Evolutionary conservation across 2,797 vertebrate genomes (phyloP).

Genomic region (Enteromius trimaculatus): DNA sequence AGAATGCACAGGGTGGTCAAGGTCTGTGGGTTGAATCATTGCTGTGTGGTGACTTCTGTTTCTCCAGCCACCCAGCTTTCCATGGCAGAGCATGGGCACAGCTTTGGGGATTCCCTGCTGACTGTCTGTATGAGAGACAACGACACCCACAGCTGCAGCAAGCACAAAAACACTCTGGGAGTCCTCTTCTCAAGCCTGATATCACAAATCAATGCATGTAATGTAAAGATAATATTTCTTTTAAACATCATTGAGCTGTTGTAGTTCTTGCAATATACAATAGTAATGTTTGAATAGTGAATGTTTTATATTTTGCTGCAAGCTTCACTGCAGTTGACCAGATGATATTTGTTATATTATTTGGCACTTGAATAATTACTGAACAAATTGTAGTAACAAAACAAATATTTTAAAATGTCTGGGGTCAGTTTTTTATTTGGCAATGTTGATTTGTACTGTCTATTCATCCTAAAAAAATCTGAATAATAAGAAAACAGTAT

Average conservation of each 20-base stretch:
- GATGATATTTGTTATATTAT: not conserved
- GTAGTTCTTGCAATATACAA: not conserved
- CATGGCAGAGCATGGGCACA: conserved; percentile 1
- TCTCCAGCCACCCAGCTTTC: conserved; percentile 36
- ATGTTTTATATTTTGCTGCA: not conserved
- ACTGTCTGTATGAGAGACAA: conserved; percentile 8
- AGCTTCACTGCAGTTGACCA: not conserved
- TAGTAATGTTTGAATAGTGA: not conserved
- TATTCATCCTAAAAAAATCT: not conserved
- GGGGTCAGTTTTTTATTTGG: not conserved
- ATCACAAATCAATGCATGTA: not conserved
- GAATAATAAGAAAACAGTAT: not conserved
- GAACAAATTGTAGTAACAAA: not conserved
- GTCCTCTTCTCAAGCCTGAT: not conserved
- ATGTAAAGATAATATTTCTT: not conserved
- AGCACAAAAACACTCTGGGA: not conserved
- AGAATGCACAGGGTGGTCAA: not conserved
- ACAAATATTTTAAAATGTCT: not conserved
- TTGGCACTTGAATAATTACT: not conserved
- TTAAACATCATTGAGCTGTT: not conserved
- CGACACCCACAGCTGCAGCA: conserved; percentile 5
- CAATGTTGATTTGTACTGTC: no score
- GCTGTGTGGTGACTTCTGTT: conserved; percentile 7
- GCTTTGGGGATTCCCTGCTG: conserved; percentile 22
- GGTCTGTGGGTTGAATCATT: not conserved